Conservation (phyloP, 2,113 vertebrate genomes). For the Amia ocellicauda region DNA sequence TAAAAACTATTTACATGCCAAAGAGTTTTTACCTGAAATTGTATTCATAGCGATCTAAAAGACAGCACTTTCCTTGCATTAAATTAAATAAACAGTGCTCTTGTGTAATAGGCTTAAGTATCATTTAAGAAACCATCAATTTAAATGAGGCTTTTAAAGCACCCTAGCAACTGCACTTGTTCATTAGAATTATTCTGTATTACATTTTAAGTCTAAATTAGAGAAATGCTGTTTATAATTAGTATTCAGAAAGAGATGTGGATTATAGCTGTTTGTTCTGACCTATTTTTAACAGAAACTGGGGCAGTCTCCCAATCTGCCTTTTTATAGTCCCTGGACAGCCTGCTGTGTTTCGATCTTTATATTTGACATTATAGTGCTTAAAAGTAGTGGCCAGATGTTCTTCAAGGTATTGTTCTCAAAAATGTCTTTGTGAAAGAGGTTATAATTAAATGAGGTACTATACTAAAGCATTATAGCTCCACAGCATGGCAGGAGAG, state of each 20-base stretch:
- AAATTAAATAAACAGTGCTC: slow-evolving; percentile 1
- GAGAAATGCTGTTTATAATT: slow-evolving; percentile 58
- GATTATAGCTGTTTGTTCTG: slow-evolving; percentile 66
- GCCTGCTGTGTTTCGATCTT: slow-evolving; percentile 50
- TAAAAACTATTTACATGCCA: too few relatives aligned
- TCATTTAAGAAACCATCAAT: neutral
- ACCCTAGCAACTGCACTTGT: slow-evolving; percentile 13
- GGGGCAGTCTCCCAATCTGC: slow-evolving; percentile 63
- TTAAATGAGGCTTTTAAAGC: slow-evolving; percentile 16
- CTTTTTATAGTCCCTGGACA: slow-evolving; percentile 57
- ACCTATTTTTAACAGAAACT: slow-evolving; percentile 75
- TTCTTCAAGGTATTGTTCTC: neutral
- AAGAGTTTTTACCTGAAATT: too few relatives aligned
- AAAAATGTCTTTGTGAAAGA: neutral
- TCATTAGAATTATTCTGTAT: slow-evolving; percentile 21
- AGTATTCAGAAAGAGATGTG: slow-evolving; percentile 61
- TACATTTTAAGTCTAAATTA: slow-evolving; percentile 38
- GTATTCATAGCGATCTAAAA: neutral
- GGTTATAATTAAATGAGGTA: neutral
- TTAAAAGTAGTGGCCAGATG: slow-evolving; percentile 25
- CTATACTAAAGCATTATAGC: neutral
- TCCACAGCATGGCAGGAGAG: neutral
- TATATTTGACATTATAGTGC: slow-evolving; percentile 54
- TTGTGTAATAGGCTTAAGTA: slow-evolving; percentile 2
- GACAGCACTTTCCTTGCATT: neutral